Evolutionary conservation across 2,797 vertebrate genomes (phyloP).

Genomic region (Notamacropus eugenii): DNA sequence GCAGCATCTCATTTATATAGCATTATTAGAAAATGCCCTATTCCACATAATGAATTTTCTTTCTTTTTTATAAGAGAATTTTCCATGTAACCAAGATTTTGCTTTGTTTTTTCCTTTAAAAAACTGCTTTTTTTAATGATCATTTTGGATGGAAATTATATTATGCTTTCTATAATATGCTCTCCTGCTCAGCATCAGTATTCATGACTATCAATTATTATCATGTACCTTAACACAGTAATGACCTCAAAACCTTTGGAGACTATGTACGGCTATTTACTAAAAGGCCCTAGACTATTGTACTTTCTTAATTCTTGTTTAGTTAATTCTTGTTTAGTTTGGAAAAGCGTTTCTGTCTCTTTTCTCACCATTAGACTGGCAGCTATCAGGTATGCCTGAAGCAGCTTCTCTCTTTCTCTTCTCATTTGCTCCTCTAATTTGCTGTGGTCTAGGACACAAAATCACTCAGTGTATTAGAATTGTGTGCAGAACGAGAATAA

Average conservation of each 20-base stretch:
- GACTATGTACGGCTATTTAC: neutral
- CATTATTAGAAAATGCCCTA: neutral
- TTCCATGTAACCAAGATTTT: neutral
- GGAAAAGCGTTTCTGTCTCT: neutral
- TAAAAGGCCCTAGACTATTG: neutral
- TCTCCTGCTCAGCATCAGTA: neutral
- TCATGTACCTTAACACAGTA: neutral
- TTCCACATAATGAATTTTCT: neutral
- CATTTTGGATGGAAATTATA: neutral
- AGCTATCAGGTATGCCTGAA: neutral
- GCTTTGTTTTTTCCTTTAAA: neutral
- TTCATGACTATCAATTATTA: neutral
- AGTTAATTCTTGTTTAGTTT: neutral
- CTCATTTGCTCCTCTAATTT: neutral
- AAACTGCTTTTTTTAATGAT: neutral
- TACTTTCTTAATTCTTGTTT: neutral
- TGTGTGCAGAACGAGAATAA: neutral
- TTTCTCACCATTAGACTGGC: neutral
- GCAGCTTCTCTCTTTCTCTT: neutral
- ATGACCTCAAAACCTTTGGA: neutral
- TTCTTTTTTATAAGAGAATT: neutral
- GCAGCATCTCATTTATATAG: neutral
- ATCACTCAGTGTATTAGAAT: neutral
- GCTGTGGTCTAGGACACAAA: neutral
- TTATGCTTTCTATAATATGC: neutral